These are phyloP conservation scores for Hippolais icterina DNA, from an alignment of 2,113 vertebrate species.

Conservation along the genomic window DNA sequence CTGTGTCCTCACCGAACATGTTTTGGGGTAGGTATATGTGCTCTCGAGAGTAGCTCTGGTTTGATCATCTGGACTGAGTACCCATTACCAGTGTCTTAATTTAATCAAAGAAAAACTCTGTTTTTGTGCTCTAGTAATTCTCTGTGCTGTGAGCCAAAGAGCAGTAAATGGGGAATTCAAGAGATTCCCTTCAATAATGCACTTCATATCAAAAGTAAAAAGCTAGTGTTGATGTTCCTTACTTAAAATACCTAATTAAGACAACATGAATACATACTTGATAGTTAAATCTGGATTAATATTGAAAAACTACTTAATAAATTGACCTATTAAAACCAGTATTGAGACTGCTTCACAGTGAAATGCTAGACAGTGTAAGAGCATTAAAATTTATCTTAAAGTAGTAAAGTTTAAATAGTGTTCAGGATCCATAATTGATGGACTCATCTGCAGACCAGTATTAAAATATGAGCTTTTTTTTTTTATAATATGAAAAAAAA, in stretches of 20 bases:
- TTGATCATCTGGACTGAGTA: neutral
- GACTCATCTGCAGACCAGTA: neutral
- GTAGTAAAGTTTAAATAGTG: neutral
- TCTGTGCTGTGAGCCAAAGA: neutral
- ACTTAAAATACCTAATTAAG: neutral
- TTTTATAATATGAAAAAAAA: neutral
- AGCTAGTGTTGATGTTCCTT: neutral
- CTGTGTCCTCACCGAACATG: neutral
- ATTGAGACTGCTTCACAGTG: neutral
- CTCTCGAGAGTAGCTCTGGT: neutral
- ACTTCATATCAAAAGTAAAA: neutral
- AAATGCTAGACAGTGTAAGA: neutral
- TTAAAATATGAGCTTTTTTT: neutral
- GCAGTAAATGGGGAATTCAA: neutral
- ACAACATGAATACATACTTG: neutral
- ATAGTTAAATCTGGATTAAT: neutral
- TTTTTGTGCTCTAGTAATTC: neutral
- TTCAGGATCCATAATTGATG: slow-evolving; percentile 1
- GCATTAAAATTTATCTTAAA: slow-evolving; percentile 12
- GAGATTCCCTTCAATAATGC: neutral
- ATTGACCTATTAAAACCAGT: slow-evolving; percentile 4
- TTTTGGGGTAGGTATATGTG: neutral
- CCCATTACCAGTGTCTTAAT: neutral
- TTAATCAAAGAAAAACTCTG: neutral
- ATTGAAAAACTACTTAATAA: slow-evolving; percentile 3